Base-by-base conservation (phyloP, 2,113 vertebrate species). In the Sinocyclocheilus anophthalmus region DNA sequence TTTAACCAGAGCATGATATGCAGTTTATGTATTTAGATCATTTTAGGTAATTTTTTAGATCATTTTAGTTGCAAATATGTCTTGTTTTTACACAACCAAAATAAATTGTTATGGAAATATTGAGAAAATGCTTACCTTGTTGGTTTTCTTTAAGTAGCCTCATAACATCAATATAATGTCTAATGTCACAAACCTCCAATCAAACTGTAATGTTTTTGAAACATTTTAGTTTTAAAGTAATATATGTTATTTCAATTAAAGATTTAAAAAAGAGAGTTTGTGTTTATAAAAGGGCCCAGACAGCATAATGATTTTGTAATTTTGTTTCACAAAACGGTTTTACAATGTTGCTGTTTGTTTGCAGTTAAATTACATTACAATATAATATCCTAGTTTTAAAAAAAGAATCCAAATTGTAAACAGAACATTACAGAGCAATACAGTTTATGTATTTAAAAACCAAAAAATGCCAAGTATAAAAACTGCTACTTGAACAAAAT, bases 241-340 rank as follows among this genome's bases (percentile, higher is more conserved):
- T 53, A 16, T 5, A 50, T 39, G 3, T 48, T 48, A 53, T 53
- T 16, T 50, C 14, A 14, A 16, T 53, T 16, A 53, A 53, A 53
- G 4, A 53, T 53, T 53, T 50, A 14, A 50, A 50, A 50, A 4
- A 50, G 13, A 48, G 45, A 50, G 48, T 50, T 14, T 50, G 48
- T 50, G 13, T 50, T 50, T 53, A 53, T 16, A 53, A 16, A 53
- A 53, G 4, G 4, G 14, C 1, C 50, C 50, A 53, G 50, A 53
- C 4, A 53, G 50, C 13, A 1, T 50, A 50, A 50, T 53, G 85
- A 86, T 84, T 91, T 79, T 65, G 76, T 88, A 80, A 85, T 76
- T 14, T 48, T 48, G 45, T 70, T 61, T 76, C 80, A 81, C 22
- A n/a, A 39, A 75, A 57, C 50, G 72, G 57, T 79, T 75, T 14